Base-by-base conservation (phyloP, 2,888 invertebrate species). In the Drosophila sordidula region DNA sequence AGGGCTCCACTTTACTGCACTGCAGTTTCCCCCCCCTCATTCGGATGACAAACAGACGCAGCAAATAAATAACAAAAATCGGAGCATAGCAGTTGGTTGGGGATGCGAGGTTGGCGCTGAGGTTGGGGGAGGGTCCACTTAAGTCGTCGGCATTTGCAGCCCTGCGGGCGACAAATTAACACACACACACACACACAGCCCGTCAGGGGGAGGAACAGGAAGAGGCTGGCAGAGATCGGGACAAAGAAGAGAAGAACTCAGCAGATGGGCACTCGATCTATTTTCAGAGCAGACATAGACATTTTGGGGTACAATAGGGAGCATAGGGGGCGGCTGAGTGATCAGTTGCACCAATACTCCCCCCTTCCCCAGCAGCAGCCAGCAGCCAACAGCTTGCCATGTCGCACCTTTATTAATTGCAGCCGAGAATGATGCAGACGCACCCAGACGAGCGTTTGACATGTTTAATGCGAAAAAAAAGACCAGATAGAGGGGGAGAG, bases 371-470 rank as follows among this genome's bases (percentile, higher is more conserved):
- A 3, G 9, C 29, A 26, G 8, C 26, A 26, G 26, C 29, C 29
- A 26, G 8, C 26, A 26, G 26, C 38, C 29, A 26, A 45, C 72
- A 79, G 78, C 69, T 54, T 51, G 58, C 78, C 87, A 87, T 89
- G 88, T 90, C 77, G 89, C 90, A 90, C 89, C 87, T 89, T 89
- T 89, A 90, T 90, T 90, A 90, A 90, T 90, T 90, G 90, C 87
- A 75, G 81, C 49, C 89, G 80, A 84, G 75, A 47, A 63, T 70
- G 75, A 64, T 52, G 62, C 78, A 57, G 75, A 77, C 75, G 68
- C 75, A 58, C 47, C 68, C 57, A 85, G 88, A 80, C 86, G 83
- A 83, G 67, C 83, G 54, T 80, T 82, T 84, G 84, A 87, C 88
- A 88, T 86, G 73, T 82, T 85, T 78, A 84, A 87, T 87, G 84